Base-by-base conservation (phyloP, 1,140 invertebrate species). In the Phortica variegata region DNA sequence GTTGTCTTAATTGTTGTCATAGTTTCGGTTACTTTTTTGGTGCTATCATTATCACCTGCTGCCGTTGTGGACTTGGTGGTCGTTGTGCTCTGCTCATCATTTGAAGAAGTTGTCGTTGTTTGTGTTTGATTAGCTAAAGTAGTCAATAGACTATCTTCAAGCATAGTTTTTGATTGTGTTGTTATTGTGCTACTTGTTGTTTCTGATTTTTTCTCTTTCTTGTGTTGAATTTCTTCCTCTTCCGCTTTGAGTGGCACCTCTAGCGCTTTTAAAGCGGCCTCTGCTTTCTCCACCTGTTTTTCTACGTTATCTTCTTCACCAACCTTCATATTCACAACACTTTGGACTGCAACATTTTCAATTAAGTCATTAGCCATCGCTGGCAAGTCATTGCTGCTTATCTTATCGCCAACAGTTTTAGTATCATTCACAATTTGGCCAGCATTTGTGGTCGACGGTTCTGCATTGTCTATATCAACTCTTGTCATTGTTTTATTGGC, bases 401-500 rank as follows among this genome's bases (percentile, higher is more conserved):
- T 33, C 32, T 33, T 33, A 33, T 33, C 32, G 16, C 32, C 32
- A 13, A 15, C 32, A 33, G n/a, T 41, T 20, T 41, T 16, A n/a
- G 19, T 41, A 20, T 21, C 48, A 33, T 12, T 33, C 19, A 45
- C 48, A 39, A n/a, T 43, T 18, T 44, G 51, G 34, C 43, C 51
- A 53, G 40, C 45, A 41, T 31, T 44, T 33, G 36, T 47, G 45
- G 29, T 43, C 46, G 34, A n/a, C 12, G 31, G 38, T 19, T 37
- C 46, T 52, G 47, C 45, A 50, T 62, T 62, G 56, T 54, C 43
- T 43, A 50, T n/a, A 15, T 34, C 54, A 15, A 46, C 49, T 51
- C 63, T 68, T 68, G 68, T 68, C 63, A 42, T 43, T 36, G 37
- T 41, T 37, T 43, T 12, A n/a, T 34, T 9, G 4, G 32, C 8